A percentile compares a stretch with the other conserved stretches of the same genome.
phyloP scores from a whole-genome alignment of 2,113 vertebrate genomes.

The Petrocephalus zakoni region DNA sequence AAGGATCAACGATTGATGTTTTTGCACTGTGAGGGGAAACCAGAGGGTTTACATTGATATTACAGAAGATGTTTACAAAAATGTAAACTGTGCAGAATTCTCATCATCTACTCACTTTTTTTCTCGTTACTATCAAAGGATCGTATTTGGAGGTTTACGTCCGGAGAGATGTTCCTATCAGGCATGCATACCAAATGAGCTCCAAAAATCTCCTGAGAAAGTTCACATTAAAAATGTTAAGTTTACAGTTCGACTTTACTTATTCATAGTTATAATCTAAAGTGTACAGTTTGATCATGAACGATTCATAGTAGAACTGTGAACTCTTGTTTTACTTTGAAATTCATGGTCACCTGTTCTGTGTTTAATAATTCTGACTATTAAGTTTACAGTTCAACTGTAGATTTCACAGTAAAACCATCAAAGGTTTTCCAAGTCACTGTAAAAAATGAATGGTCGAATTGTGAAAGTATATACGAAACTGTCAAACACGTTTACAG shows the following conservation, averaged over 20 bases:
- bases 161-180: too few species aligned
- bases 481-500: neutral
- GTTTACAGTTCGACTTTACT: neutral
- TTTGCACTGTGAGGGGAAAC: neutral
- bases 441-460: neutral
- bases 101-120: neutral
- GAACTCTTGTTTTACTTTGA: neutral
- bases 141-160: too few species aligned
- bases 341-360: neutral
- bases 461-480: neutral
- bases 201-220: neutral
- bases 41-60: neutral
- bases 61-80: neutral
- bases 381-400: too few species aligned
- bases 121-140: too few species aligned
- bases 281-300: neutral
- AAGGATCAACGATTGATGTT: neutral
- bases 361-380: neutral
- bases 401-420: too few species aligned
- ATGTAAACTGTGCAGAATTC: neutral
- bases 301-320: neutral
- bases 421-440: neutral
- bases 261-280: neutral
- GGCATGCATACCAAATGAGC: too few species aligned
- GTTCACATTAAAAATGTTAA: neutral